Evolutionary conservation across 30 jellyfish, hydroid and myxozoan species (phyloP), one percentile per base, ranked within the genome.

Genomic region (Rhopilema esculentum): DNA sequence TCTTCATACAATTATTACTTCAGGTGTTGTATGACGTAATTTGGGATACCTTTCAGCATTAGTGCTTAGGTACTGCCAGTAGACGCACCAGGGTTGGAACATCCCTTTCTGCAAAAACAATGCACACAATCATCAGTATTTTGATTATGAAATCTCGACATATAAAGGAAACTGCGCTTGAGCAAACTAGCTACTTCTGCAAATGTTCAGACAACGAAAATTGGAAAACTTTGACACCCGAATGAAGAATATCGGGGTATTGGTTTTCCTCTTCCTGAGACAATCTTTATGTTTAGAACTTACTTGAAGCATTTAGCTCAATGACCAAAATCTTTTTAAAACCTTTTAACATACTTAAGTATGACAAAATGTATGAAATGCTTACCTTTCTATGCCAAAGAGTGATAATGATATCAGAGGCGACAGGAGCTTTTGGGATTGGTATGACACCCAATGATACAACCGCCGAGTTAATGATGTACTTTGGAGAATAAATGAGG

Each of bases 11-110:
- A 8, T n/a, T n/a, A n/a, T n/a, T n/a, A n/a, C n/a, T n/a, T n/a
- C n/a, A n/a, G n/a, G n/a, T n/a, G n/a, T n/a, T n/a, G n/a, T n/a
- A n/a, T n/a, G n/a, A n/a, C n/a, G 24, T 26, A 29, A 49, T n/a
- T 0, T 1, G 16, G 62, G 25, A 21, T 68, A 87, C 84, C 83
- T 88, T n/a, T 72, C 25, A 31, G 73, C 83, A 1, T 52, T 89
- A 16, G 90, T 50, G 23, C 73, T 75, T 16, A 86, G 52, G 33
- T 87, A 91, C 33, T 95, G 99, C 99, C 99, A 95, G 84, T 89
- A 95, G 66, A 90, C 97, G 71, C 99, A 95, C 77, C 89, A 27
- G 27, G 99, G 99, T 27, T 80, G 82, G 61, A 75, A 70, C 89
- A 82, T 69, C 0, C 77, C 85, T 57, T 32, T 66, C 97, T 89